phyloP scores from a whole-genome alignment of 35 echinoderm and acorn worm genomes.

The Ophiothrix spiculata region DNA sequence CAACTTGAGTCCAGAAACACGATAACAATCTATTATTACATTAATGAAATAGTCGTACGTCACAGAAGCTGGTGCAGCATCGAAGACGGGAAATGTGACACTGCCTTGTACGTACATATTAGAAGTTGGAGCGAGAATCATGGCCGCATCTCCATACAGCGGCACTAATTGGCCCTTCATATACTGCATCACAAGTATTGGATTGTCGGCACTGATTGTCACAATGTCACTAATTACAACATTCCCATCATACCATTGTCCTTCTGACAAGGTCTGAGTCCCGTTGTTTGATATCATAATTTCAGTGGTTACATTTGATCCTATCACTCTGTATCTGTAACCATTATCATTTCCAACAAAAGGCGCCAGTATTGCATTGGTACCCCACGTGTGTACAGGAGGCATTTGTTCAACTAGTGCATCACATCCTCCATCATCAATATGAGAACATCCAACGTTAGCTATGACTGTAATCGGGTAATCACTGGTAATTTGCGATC shows the following conservation, averaged over 20 bases:
- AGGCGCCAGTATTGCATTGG: not conserved
- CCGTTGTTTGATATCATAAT: not conserved
- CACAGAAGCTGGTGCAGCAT: not conserved
- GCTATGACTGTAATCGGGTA: not conserved
- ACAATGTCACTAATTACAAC: not conserved
- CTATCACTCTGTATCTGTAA: not conserved
- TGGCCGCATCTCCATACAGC: not conserved
- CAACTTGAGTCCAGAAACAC: not conserved
- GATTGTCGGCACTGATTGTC: not conserved
- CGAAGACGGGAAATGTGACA: not conserved
- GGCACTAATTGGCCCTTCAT: not conserved
- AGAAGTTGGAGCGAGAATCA: not conserved
- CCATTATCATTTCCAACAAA: not conserved
- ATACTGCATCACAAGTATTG: not conserved
- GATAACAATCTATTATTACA: not conserved
- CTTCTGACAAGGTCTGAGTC: not conserved
- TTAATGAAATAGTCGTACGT: not conserved
- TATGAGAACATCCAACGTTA: not conserved
- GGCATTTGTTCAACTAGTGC: not conserved
- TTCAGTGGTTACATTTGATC: not conserved
- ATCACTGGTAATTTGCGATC: not conserved
- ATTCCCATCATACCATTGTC: not conserved
- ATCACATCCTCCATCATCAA: not conserved
- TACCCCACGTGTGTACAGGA: not conserved
- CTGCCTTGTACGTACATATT: not conserved